Base-by-base conservation (phyloP, 64 coral and sea anemone species). In the Stichodactyla mertensii region DNA sequence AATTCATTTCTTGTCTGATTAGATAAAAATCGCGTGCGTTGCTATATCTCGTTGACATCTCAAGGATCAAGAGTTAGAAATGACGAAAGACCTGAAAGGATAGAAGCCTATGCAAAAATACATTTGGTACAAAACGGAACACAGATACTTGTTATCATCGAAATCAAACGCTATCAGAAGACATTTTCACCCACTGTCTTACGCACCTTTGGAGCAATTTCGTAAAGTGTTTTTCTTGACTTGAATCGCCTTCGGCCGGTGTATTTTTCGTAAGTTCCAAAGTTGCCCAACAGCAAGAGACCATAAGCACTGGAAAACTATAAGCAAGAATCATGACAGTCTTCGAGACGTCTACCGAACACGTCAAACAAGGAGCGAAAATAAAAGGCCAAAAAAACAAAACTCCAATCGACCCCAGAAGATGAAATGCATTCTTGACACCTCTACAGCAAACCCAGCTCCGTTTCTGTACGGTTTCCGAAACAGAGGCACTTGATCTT, bases 381-480 rank as follows among this genome's bases (percentile, higher is more conserved):
- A 61, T 55, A 83, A 87, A 83, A 57, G 90, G 90, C 90, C 90
- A 92, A 52, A 79, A 78, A 52, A 92, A 83, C 11, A 92, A 28
- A 70, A 92, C 14, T 5, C 85, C 85, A 8, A 86, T 80, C 3
- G 90, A 92, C 10, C 85, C 78, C 56, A 92, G 16, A 55, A 83
- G 16, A 53, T 92, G 90, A 7, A 61, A 12, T 36, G 85, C 80
- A 52, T 87, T 92, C 61, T 53, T 64, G 62, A 26, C 55, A n/a
- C 85, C 90, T 14, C 77, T 79, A 14, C 53, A 1, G n/a, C 82
- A 64, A 52, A 85, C 78, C 12, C 16, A 52, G 20, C 1, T 20
- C 5, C 62, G 12, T 66, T 66, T 66, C 5, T n/a, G 28, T 78
- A 55, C 74, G 19, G 57, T 55, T 7, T 24, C n/a, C 14, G 54